Evolutionary conservation across 2,797 vertebrate species (phyloP), one percentile per base, ranked within the genome.

Genomic region (Cottoperca gobio): DNA sequence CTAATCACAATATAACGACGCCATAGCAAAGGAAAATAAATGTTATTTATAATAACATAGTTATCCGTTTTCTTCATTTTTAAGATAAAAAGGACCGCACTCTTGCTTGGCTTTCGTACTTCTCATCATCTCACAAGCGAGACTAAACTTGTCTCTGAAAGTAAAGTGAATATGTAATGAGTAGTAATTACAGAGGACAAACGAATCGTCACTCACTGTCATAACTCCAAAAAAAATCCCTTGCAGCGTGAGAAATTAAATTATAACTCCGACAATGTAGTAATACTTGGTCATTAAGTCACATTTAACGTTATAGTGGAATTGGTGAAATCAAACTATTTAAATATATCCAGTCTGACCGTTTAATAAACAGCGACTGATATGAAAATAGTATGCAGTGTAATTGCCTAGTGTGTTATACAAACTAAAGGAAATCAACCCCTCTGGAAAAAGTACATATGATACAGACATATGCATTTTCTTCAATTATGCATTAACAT

Each of bases 141-240:
- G 33, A 8, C 7, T 49, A 16, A 67, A 73, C 37, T 70, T 61
- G 52, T n/a, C 19, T 17, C 2, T 64, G 6, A 46, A 71, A 77
- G 61, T 70, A 3, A 75, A 43, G 66, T 65, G 42, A 79, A 64
- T 53, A 67, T 70, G 45, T 70, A 80, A 59, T 71, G 65, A 73
- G 39, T 40, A 23, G 50, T 78, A 60, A 79, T 79, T 49, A 75
- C 64, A 67, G 11, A 21, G 16, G 39, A 49, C 39, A 45, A 77
- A 71, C 17, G 46, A 12, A 14, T 35, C 1, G 39, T 43, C 40
- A 33, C 31, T 33, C 31, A 54, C 3, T 43, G 40, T 63, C 19
- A 17, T 16, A 67, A 65, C 33, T 33, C 2, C 33, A n/a, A n/a
- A 33, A 33, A 33, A 33, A 48, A 35, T 33, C 40, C 55, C 28